Base-by-base conservation (phyloP, 2,797 vertebrate species). In the Hypotaenidia okinawae region DNA sequence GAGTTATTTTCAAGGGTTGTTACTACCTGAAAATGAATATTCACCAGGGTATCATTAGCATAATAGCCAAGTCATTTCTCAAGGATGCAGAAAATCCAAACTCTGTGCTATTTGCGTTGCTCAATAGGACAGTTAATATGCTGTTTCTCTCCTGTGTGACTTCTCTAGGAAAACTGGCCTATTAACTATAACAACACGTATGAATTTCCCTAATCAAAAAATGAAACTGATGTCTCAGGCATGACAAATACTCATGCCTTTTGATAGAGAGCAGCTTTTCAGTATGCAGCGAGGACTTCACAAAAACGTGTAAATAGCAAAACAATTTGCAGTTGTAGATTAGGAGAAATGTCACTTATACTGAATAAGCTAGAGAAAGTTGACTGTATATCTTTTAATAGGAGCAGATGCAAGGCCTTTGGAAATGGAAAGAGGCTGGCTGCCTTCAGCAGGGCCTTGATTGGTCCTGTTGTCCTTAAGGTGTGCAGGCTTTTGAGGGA, bases 21-120 rank as follows among this genome's bases (percentile, higher is more conserved):
- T 95, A 77, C 63, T 69, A 79, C 80, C 73, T 89, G 73, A 94
- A 94, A 94, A 67, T 76, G 45, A 80, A 83, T 75, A 55, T 30
- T 91, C 92, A 80, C 69, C 43, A 32, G 90, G 94, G 87, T 62
- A 66, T 66, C 0, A 0, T 90, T 94, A 95, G 43, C 3, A 0
- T 92, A 95, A 94, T 54, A 82, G 63, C 70, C 64, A 94, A 96
- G 85, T 64, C 67, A n/a, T 62, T 94, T 83, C 61, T 84, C 3
- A 33, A 84, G 78, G 75, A 93, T 8, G 13, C 70, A 90, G 58
- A 43, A 87, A 94, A 95, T 82, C 30, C 54, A 83, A 91, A 69
- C 49, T 81, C 43, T 30, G 52, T 0, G 0, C 41, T 87, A 41
- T 72, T 90, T 86, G 27, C 28, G 9, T 82, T 95, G 86, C 51